Percentiles rank a stretch among this genome's conserved stretches.
Evolutionary conservation across 2,113 vertebrate species (phyloP).

Genomic region (Tychaedon coryphoeus): DNA sequence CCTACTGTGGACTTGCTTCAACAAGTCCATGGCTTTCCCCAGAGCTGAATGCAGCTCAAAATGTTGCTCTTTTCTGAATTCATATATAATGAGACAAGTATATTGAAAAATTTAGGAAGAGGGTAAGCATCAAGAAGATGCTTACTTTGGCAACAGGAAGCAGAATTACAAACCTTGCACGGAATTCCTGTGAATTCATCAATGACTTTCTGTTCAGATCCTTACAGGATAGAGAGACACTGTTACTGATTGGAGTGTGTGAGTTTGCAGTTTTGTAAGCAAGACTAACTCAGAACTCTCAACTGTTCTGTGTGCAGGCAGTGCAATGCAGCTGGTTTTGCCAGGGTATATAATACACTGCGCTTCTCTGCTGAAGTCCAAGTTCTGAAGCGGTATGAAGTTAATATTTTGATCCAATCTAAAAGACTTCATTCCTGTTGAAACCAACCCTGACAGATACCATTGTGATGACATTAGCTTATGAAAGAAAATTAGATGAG

Average conservation of each 20-base stretch:
- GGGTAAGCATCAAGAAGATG: neutral
- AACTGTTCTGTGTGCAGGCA: neutral
- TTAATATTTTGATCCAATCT: neutral
- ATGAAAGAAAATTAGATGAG: neutral
- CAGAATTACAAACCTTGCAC: neutral
- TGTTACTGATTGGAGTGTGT: neutral
- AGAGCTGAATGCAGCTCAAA: neutral
- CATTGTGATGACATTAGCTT: neutral
- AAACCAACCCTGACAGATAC: neutral
- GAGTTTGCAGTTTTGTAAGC: neutral
- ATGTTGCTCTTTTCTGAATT: neutral
- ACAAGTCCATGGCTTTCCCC: neutral
- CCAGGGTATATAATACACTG: fast-evolving
- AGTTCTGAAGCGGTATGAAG: neutral
- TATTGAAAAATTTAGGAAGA: neutral
- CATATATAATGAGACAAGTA: neutral
- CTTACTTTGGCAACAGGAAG: neutral
- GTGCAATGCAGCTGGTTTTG: neutral
- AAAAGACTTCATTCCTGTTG: neutral
- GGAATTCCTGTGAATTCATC: neutral
- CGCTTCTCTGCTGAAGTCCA: neutral
- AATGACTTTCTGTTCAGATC: neutral
- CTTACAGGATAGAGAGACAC: neutral
- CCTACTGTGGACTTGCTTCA: neutral
- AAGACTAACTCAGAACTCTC: neutral